Conservation (phyloP, 2,113 vertebrate species). For the Prochilodus magdalenae region DNA sequence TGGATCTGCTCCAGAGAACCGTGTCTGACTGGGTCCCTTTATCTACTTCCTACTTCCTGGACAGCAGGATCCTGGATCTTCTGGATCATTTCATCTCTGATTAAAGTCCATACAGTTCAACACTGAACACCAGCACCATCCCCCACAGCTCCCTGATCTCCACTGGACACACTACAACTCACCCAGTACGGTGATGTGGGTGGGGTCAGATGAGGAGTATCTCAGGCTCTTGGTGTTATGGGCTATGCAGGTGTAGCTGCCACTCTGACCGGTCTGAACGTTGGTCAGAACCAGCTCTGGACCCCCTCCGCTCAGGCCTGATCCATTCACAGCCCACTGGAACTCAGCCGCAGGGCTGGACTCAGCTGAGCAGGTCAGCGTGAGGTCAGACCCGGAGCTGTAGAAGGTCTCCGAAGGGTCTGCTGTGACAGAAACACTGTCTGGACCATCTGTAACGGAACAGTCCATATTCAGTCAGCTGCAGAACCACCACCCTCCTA, state of each 20-base stretch:
- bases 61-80: too few species aligned
- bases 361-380: conserved; percentile 60
- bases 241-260: conserved; percentile 66
- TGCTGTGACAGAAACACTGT: conserved; percentile 32
- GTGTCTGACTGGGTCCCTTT: too few species aligned
- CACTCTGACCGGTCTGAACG: conserved; percentile 57
- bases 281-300: conserved; percentile 54
- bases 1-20: too few species aligned
- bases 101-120: not conserved
- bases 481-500: not conserved
- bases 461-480: conserved; percentile 25
- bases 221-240: conserved; percentile 60
- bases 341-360: conserved; percentile 60
- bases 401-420: conserved; percentile 2
- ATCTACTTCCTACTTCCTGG: too few species aligned
- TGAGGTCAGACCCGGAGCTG: conserved; percentile 55
- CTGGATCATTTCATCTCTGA: too few species aligned
- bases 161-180: not conserved
- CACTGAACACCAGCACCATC: not conserved
- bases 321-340: conserved; percentile 61
- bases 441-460: conserved; percentile 54
- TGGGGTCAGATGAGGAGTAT: conserved; percentile 50
- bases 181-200: conserved; percentile 55
- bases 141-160: too few species aligned
- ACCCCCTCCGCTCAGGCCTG: conserved; percentile 14